Base-by-base conservation (phyloP, 2,888 invertebrate species). In the Dynastes tityus region DNA sequence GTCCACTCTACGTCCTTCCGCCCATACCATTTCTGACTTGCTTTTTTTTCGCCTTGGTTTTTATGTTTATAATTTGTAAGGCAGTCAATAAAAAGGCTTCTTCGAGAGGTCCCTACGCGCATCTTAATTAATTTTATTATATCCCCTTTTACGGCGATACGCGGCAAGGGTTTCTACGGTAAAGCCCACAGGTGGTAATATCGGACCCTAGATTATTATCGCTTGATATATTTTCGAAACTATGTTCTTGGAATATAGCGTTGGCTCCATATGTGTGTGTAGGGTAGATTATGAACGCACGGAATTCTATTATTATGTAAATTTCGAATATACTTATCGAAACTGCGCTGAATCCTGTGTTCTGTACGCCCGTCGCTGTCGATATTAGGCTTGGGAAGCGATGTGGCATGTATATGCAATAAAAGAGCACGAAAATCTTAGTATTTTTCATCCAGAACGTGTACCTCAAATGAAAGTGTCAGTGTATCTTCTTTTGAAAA, bases 51-150 rank as follows among this genome's bases (percentile, higher is more conserved):
- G n/a, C 13, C 8, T n/a, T 55, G 3, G 55, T 65, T 40, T 22
- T 45, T 49, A 40, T 9, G 22, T 22, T 45, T 45, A 49, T 27
- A 68, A 68, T 68, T 68, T 68, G 68, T 68, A 68, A 68, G 45
- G 49, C 49, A 68, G 45, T 68, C 49, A 51, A 68, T 68, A 68
- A 68, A 49, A 13, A 49, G 8, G 9, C 8, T 49, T 68, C 11
- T 65, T 55, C 55, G 55, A 55, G 49, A 22, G 6, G 22, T 22
- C 16, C 16, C 45, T 16, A 13, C n/a, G 8, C 13, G 49, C n/a
- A 68, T 68, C 68, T 68, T 68, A 68, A 68, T 68, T 68, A 68
- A 68, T 68, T 68, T 68, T 68, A 68, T 68, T 68, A 68, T 45
- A 45, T 49, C 68, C 68, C 49, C 16, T 68, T 68, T 68, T 68